phyloP scores from a whole-genome alignment of 2,888 invertebrate species.

The Sphinx pinastri region DNA sequence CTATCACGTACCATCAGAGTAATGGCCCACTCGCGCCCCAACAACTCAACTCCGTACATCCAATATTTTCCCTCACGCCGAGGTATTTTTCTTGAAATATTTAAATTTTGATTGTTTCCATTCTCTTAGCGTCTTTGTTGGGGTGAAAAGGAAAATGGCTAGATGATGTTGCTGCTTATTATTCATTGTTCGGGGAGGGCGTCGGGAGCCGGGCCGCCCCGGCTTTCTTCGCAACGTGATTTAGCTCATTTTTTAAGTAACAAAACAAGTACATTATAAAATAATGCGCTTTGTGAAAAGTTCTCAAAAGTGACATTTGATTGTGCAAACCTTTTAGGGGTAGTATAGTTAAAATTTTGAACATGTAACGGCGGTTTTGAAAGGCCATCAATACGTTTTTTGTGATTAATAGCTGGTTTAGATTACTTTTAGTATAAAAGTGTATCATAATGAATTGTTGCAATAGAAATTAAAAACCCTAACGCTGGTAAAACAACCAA shows the following conservation, averaged over 20 bases:
- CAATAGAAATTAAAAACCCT: neutral
- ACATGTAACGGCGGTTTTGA: constrained; percentile 15
- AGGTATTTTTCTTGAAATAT: constrained; percentile 69
- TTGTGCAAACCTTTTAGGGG: constrained; percentile 49
- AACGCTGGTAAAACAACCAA: neutral
- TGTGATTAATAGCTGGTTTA: neutral
- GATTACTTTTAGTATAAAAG: too few species aligned
- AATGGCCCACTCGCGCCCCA: constrained; percentile 31
- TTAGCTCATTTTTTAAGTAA: constrained; percentile 78
- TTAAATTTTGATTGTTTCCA: constrained; percentile 78
- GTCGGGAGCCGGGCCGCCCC: constrained; percentile 33
- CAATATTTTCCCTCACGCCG: constrained; percentile 54
- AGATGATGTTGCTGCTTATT: constrained; percentile 77
- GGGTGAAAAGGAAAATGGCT: constrained; percentile 77
- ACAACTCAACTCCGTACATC: constrained; percentile 46
- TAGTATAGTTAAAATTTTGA: constrained; percentile 13
- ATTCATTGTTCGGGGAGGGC: constrained; percentile 72
- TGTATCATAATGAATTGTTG: too few species aligned
- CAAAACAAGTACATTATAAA: constrained; percentile 69
- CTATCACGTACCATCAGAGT: constrained; percentile 21
- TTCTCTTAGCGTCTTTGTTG: constrained; percentile 69
- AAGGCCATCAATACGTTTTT: neutral
- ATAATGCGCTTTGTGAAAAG: constrained; percentile 45
- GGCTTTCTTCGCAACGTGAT: constrained; percentile 67
- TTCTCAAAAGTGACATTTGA: constrained; percentile 35